Evolutionary conservation across 2,888 invertebrate genomes (phyloP).

Genomic region (Lycia hirtaria): DNA sequence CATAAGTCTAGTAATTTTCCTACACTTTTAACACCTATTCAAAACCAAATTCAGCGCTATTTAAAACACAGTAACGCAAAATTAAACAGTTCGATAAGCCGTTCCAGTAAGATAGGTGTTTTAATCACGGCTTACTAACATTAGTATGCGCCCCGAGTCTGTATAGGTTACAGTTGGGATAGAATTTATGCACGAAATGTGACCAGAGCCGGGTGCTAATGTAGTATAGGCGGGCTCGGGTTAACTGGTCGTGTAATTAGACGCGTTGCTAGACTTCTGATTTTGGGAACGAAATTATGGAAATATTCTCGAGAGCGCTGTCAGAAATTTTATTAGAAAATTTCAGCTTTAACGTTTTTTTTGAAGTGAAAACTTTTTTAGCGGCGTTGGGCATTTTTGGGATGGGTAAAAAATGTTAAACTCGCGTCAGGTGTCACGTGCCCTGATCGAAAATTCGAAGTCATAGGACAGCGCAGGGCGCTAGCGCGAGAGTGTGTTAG

Average conservation of each 20-base stretch:
- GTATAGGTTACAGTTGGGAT: constrained; percentile 15
- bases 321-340: too few relatives aligned
- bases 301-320: not conserved
- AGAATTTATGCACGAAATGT: constrained; percentile 26
- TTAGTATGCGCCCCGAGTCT: constrained; percentile 31
- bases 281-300: not conserved
- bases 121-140: constrained; percentile 30
- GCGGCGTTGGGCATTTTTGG: too few relatives aligned
- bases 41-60: not conserved
- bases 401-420: too few relatives aligned
- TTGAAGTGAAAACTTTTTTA: too few relatives aligned
- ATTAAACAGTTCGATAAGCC: constrained; percentile 11
- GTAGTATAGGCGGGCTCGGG: not conserved
- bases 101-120: constrained; percentile 8
- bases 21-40: not conserved
- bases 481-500: too few relatives aligned
- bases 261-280: not conserved
- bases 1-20: too few relatives aligned
- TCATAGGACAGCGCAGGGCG: too few relatives aligned
- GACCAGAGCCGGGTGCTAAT: constrained; percentile 4
- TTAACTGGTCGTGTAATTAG: constrained; percentile 13
- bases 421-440: too few relatives aligned
- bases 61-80: too few relatives aligned
- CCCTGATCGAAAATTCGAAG: too few relatives aligned
- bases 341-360: too few relatives aligned